phyloP scores from a whole-genome alignment of 2,888 invertebrate genomes.

The Brassicogethes aeneus region DNA sequence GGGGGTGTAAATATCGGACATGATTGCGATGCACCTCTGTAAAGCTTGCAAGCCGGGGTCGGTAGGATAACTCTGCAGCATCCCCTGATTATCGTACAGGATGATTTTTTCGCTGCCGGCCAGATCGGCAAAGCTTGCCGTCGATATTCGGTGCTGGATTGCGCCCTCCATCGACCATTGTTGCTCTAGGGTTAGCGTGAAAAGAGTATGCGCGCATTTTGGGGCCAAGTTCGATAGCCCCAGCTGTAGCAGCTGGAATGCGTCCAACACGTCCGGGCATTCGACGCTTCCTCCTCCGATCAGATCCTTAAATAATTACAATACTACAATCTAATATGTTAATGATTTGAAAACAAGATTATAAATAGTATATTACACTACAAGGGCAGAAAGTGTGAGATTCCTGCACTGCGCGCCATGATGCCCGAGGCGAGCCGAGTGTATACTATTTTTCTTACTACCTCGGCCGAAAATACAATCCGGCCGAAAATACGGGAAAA shows the following conservation, averaged over 20 bases:
- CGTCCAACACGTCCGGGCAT: constrained; percentile 54
- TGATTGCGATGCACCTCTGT: constrained; percentile 54
- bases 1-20: constrained; percentile 41
- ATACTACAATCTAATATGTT: too few relatives aligned
- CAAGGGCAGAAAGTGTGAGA: too few relatives aligned
- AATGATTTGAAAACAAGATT: too few relatives aligned
- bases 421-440: too few relatives aligned
- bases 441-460: too few relatives aligned
- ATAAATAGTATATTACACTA: too few relatives aligned
- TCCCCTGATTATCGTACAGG: constrained; percentile 36
- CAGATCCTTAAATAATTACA: constrained; percentile 36
- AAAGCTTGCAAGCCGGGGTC: constrained; percentile 58
- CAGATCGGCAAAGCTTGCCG: constrained; percentile 63
- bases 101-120: constrained; percentile 48
- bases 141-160: constrained; percentile 61
- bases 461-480: too few relatives aligned
- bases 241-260: constrained; percentile 59
- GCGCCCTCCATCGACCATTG: constrained; percentile 62
- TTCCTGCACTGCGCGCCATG: too few relatives aligned
- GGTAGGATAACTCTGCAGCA: constrained; percentile 43
- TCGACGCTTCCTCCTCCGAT: constrained; percentile 49
- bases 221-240: constrained; percentile 53
- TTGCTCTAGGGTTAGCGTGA: constrained; percentile 66
- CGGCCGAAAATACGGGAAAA: too few relatives aligned
- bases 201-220: constrained; percentile 55